These are phyloP conservation scores for Oryzias javanicus DNA, from an alignment of 2,113 vertebrate species.

Conservation along the genomic window DNA sequence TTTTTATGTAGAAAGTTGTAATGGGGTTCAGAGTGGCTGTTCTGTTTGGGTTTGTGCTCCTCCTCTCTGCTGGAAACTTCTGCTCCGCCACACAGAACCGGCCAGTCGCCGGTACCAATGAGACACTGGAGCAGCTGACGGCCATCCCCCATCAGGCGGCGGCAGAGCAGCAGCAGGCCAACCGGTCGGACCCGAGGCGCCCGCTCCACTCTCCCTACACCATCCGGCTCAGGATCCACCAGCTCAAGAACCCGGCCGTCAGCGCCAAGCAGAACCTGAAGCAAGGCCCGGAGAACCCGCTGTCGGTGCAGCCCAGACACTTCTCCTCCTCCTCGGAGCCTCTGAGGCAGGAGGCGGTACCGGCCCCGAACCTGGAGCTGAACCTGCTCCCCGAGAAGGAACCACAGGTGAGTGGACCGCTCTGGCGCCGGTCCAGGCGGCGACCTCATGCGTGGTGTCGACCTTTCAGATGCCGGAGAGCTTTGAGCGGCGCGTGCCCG, in stretches of 20 bases:
- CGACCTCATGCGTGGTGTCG: background rate
- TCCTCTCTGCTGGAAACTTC: conserved; percentile 21
- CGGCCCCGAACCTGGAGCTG: conserved; percentile 17
- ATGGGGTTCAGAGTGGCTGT: conserved; percentile 32
- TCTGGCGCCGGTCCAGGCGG: background rate
- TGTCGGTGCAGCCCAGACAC: background rate
- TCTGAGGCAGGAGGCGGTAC: background rate
- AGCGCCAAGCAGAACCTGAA: background rate
- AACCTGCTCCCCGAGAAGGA: conserved; percentile 15
- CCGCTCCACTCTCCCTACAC: background rate
- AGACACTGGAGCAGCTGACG: conserved; percentile 1
- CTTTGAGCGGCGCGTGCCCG: conserved; percentile 15
- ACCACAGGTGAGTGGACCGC: conserved; percentile 28
- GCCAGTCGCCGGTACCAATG: conserved; percentile 6
- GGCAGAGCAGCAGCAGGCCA: background rate
- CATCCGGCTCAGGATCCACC: conserved; percentile 30
- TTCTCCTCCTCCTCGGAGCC: conserved; percentile 1
- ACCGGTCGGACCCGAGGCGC: background rate
- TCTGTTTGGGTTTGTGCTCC: conserved; percentile 29
- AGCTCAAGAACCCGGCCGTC: conserved; percentile 22
- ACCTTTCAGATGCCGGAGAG: conserved; percentile 35
- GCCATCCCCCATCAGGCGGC: background rate
- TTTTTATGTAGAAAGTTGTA: conserved; percentile 19
- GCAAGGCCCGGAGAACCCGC: background rate
- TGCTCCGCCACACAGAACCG: background rate